Base-by-base conservation (phyloP, 1,140 invertebrate genomes). In the Adelges cooleyi region DNA sequence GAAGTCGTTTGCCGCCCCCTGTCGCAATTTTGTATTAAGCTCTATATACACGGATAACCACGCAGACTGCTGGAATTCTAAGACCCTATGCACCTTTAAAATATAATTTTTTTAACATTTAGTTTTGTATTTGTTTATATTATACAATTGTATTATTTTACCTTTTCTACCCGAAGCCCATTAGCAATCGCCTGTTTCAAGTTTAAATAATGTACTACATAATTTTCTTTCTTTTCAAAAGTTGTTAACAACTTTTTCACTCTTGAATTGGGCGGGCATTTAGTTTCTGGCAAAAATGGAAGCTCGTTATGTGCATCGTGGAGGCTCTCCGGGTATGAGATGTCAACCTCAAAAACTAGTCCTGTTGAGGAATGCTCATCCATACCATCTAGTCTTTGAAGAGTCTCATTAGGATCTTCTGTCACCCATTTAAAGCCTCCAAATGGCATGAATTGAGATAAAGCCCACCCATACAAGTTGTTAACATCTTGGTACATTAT, bases 171-270 rank as follows among this genome's bases (percentile, higher is more conserved):
- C 68, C 71, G 72, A 20, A 81, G 49, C 36, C 78, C 80, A 66
- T 73, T 36, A 52, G 73, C 44, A 23, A 80, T 13, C 67, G 73
- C 77, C 71, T 78, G 76, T 72, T 79, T 71, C 27, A 80, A 72
- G 69, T 75, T 77, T 67, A 69, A 65, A 72, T 78, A 78, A 71
- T 80, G 79, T 46, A 80, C 73, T 44, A 76, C 68, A 72, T 80
- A 80, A 29, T 75, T 76, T 65, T 69, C 67, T 74, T 74, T 74
- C 1, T 27, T 33, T 52, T 73, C 22, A n/a, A 75, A 65, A 46
- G 52, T 71, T 20, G 70, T 59, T 33, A 74, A 22, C 50, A 76
- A 66, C 68, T 76, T 76, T 54, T 68, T 70, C 5, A 40, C 44
- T 65, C 51, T 27, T 20, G 27, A 52, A 3, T 17, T 17, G 11